These are phyloP conservation scores for Lagenorhynchus albirostris DNA, from an alignment of 2,113 vertebrate genomes.

Conservation along the genomic window DNA sequence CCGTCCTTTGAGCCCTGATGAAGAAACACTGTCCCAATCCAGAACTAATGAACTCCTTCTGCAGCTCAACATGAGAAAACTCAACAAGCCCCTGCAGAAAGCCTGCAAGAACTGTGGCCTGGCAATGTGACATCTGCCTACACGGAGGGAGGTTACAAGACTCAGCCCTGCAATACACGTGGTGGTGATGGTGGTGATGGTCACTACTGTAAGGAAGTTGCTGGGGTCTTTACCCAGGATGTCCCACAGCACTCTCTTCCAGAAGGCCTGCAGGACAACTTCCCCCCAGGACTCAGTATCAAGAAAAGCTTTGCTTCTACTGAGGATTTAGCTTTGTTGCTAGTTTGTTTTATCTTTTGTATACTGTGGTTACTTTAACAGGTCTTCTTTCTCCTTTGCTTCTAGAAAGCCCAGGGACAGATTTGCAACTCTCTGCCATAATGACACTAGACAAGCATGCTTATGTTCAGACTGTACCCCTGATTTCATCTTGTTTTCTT, in stretches of 20 bases:
- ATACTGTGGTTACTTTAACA: neutral
- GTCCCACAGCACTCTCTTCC: neutral
- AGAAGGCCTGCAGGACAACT: neutral
- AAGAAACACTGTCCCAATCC: neutral
- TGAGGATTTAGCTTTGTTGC: neutral
- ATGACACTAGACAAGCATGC: neutral
- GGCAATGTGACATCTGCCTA: neutral
- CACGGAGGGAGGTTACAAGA: neutral
- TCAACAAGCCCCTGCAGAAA: neutral
- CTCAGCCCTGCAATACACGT: neutral
- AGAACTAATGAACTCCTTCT: neutral
- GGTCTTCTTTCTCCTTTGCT: neutral
- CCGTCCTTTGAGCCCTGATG: neutral
- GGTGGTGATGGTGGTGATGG: neutral
- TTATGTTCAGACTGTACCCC: neutral
- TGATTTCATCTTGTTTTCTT: neutral
- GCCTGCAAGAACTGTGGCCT: neutral
- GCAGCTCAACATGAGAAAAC: neutral
- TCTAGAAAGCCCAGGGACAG: neutral
- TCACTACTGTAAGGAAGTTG: neutral
- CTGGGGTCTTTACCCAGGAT: neutral
- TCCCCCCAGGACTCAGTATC: neutral
- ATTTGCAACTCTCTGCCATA: neutral
- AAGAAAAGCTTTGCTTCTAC: constrained; percentile 20
- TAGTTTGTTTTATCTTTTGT: neutral